Evolutionary conservation across 2,888 invertebrate species (phyloP), one percentile per base, ranked within the genome.

Genomic region (Meiosimyza decipiens): DNA sequence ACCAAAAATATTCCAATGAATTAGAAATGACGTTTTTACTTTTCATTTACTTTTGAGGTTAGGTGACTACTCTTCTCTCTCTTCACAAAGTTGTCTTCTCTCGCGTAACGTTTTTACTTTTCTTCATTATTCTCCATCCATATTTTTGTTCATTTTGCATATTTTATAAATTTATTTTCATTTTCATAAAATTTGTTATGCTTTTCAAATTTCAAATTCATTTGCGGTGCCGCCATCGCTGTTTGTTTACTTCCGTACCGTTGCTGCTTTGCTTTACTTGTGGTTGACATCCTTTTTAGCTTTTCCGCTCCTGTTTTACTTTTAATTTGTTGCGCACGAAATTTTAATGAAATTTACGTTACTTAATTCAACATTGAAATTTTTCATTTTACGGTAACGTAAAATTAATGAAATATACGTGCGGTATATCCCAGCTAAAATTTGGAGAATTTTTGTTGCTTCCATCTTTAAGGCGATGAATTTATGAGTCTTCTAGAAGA

Each of bases 301-400:
- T n/a, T n/a, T 52, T 50, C 1, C 62, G 28, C 49, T 47, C 51
- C 28, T 51, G 28, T 16, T 15, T 51, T 71, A 63, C 15, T 49
- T 65, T 65, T 51, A 65, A 16, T 51, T 47, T 51, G 40, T 40
- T 33, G 33, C 50, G 28, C 66, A 28, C 28, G 28, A 49, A 13
- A 18, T 66, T 67, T 67, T 67, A 67, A 67, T 67, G 51, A 67
- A 55, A 54, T 67, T 54, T 40, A 9, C 40, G 9, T 40, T 40
- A 40, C 9, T 40, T 40, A 40, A 40, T 40, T 40, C 40, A 40
- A 40, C 6, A 40, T 40, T 40, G 40, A 40, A 40, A 40, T 40
- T 40, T 40, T 67, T 52, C 54, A 18, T 67, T 66, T 67, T 22
- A 16, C 55, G 40, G 28, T 40, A 47, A 33, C 11, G 55, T 40